Evolutionary conservation across 2,113 vertebrate genomes (phyloP).

Genomic region (Charadrius vociferus): DNA sequence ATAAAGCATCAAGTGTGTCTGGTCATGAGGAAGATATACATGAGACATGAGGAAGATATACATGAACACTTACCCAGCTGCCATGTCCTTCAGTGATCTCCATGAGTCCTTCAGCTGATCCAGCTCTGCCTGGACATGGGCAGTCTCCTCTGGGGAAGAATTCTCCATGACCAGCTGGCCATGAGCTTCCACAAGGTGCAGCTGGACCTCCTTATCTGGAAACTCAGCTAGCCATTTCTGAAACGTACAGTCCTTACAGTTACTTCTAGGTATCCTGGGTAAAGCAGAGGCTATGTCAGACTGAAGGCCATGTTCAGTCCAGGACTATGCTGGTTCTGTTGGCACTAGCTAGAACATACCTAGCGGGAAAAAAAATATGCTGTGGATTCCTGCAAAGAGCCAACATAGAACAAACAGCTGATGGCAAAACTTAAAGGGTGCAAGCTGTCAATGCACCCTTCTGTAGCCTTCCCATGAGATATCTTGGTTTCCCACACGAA

Average conservation of each 20-base stretch:
- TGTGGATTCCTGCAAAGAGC: slow-evolving; percentile 2
- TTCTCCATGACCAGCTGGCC: slow-evolving; percentile 78
- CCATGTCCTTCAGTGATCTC: slow-evolving; percentile 35
- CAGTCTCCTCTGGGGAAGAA: slow-evolving; percentile 84
- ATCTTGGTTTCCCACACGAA: background rate
- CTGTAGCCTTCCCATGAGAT: background rate
- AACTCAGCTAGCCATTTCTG: slow-evolving; percentile 85
- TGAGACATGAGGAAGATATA: background rate
- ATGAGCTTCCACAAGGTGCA: slow-evolving; percentile 78
- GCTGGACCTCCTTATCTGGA: slow-evolving; percentile 86
- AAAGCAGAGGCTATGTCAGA: slow-evolving; percentile 24
- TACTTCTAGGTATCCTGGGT: slow-evolving; percentile 19
- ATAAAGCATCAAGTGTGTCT: background rate
- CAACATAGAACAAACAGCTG: background rate
- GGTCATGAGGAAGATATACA: background rate
- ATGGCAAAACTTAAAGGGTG: background rate
- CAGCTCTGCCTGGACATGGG: slow-evolving; percentile 79
- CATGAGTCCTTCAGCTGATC: slow-evolving; percentile 76
- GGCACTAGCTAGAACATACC: slow-evolving; percentile 20
- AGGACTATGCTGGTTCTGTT: background rate
- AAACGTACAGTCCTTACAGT: slow-evolving; percentile 45
- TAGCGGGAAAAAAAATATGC: background rate
- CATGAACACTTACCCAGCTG: slow-evolving; percentile 49
- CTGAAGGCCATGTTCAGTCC: slow-evolving; percentile 15
- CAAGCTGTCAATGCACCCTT: background rate